phyloP scores from a whole-genome alignment of 2,113 vertebrate species.

The Anolis carolinensis region DNA sequence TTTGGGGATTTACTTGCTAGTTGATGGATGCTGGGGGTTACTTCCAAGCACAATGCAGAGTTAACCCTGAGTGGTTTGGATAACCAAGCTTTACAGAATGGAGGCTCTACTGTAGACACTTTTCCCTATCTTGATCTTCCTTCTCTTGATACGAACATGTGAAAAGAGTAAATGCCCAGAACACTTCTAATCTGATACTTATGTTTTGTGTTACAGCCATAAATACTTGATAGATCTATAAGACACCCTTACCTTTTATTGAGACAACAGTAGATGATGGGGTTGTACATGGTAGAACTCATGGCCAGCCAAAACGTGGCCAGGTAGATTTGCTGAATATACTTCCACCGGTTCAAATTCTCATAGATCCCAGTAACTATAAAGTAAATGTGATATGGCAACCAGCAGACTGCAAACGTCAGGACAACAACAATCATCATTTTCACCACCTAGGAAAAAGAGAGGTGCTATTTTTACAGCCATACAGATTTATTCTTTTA shows the following conservation, averaged over 20 bases:
- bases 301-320: slow-evolving; percentile 95
- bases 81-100: too few species aligned
- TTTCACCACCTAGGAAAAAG: slow-evolving; percentile 90
- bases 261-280: slow-evolving; percentile 98
- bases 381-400: slow-evolving; percentile 96
- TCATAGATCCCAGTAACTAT: slow-evolving; percentile 88
- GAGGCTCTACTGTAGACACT: too few species aligned
- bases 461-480: not conserved
- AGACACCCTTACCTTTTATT: slow-evolving; percentile 88
- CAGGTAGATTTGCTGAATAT: slow-evolving; percentile 96
- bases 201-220: not conserved
- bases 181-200: not conserved
- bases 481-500: not conserved
- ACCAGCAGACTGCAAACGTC: slow-evolving; percentile 96
- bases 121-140: not conserved
- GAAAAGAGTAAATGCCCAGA: slow-evolving; percentile 10
- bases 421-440: slow-evolving; percentile 99
- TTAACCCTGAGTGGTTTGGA: too few species aligned
- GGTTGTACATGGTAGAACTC: slow-evolving; percentile 99
- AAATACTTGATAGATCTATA: not conserved
- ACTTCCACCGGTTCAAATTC: slow-evolving; percentile 85
- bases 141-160: not conserved
- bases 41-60: too few species aligned
- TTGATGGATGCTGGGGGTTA: too few species aligned
- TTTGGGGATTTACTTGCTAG: too few species aligned